phyloP scores from a whole-genome alignment of 2,113 vertebrate species.

The Erythrolamprus reginae region DNA sequence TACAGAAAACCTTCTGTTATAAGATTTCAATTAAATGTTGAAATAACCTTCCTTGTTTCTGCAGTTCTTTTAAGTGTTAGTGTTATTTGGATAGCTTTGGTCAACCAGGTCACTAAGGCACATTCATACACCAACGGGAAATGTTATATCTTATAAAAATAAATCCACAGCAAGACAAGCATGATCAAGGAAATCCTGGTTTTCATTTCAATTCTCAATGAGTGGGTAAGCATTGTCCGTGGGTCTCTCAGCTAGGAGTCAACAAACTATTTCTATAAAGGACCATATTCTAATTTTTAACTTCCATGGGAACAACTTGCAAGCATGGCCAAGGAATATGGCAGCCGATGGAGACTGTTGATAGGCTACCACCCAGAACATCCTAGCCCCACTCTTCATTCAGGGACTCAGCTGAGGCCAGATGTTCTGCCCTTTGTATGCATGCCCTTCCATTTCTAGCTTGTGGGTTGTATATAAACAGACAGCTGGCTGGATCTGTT shows the following conservation, averaged over 20 bases:
- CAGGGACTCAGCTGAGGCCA: not conserved
- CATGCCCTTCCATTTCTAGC: not conserved
- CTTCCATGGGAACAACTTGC: not conserved
- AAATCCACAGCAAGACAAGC: not conserved
- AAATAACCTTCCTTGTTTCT: not conserved
- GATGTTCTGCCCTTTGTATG: not conserved
- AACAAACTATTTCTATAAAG: not conserved
- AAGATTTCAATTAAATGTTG: not conserved
- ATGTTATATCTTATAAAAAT: not conserved
- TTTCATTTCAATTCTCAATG: not conserved
- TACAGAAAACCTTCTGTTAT: not conserved
- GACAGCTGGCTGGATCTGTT: not conserved
- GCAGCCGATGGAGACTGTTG: not conserved
- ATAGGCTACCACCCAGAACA: not conserved
- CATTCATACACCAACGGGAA: not conserved
- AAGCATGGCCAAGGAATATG: not conserved
- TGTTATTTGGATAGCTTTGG: not conserved
- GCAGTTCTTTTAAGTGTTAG: not conserved
- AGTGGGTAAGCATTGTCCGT: not conserved
- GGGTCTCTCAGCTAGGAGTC: not conserved
- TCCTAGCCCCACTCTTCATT: not conserved
- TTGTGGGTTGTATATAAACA: not conserved
- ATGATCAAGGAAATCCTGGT: not conserved
- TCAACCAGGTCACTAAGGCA: not conserved
- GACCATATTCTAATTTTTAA: not conserved